A percentile compares a stretch with the other conserved stretches of the same genome.
Evolutionary conservation across 2,113 vertebrate genomes (phyloP).

Genomic region (Chiloscyllium plagiosum): DNA sequence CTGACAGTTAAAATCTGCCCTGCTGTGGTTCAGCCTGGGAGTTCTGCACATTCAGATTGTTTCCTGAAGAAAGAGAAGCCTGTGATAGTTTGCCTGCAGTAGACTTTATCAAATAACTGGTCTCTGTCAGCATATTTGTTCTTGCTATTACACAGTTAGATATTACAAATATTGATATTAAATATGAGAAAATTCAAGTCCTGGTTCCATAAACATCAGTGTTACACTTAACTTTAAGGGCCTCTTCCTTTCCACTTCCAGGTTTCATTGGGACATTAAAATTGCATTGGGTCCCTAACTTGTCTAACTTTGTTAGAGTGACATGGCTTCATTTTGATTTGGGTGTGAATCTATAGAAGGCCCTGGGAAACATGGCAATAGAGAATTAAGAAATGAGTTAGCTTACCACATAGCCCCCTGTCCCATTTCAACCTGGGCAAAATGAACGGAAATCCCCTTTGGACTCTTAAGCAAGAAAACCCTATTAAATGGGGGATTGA

Average conservation of each 20-base stretch:
- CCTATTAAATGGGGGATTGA: background rate
- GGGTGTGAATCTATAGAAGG: background rate
- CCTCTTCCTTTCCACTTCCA: background rate
- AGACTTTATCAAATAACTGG: too few relatives aligned
- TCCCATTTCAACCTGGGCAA: background rate
- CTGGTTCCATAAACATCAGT: background rate
- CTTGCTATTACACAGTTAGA: too few relatives aligned
- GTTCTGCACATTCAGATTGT: too few relatives aligned
- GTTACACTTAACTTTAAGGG: background rate
- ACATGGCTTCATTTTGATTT: too few relatives aligned
- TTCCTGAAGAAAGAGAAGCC: too few relatives aligned
- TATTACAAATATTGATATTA: too few relatives aligned
- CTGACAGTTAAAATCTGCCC: too few relatives aligned
- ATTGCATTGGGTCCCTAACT: background rate
- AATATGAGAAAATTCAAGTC: background rate
- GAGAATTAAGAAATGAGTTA: background rate
- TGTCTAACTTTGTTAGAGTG: background rate
- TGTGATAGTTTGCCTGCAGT: too few relatives aligned
- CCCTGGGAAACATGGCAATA: background rate
- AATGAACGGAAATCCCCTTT: background rate
- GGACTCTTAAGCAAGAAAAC: background rate
- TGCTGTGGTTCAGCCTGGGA: too few relatives aligned
- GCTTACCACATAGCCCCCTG: background rate
- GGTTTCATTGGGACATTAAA: background rate
- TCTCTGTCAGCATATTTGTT: too few relatives aligned